Base-by-base conservation (phyloP, 2,888 invertebrate species). In the Meteorus cinctellus region DNA sequence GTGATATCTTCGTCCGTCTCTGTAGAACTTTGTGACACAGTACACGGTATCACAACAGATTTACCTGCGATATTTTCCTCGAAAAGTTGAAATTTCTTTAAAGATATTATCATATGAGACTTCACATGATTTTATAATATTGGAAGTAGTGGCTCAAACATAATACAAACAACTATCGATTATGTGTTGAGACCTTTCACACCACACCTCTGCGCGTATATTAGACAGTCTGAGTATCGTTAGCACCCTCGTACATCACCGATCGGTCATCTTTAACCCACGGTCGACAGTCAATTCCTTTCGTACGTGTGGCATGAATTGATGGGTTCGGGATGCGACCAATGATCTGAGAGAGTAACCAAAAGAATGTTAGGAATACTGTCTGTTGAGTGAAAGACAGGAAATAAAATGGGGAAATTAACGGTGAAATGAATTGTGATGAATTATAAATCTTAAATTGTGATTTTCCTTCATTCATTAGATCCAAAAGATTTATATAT, bases 251-350 rank as follows among this genome's bases (percentile, higher is more conserved):
- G 80, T 76, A 78, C 82, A 80, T 79, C 81, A 73, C 79, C 82
- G 85, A 86, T 86, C 86, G 84, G 84, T 87, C 85, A 87, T 86
- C 81, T 83, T 85, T 83, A 83, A 81, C 82, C 83, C 74, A n/a
- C 76, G 75, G 81, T 77, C 41, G 84, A 83, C 84, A 85, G 82
- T 81, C 82, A 83, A 83, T 83, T 84, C 55, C 59, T 51, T 51
- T 59, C 72, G 68, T 74, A 60, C 63, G 60, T 74, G 14, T 68
- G 66, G 60, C 70, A 55, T 41, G 62, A 60, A 78, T 78, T 85
- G 86, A 86, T 85, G 83, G 81, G 83, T 83, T 74, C 65, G 65
- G 48, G 71, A 59, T 31, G 48, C 60, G 34, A 65, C 68, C 63
- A 62, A 10, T 60, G 68, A 71, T 29, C 29, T 16, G 27, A n/a